Evolutionary conservation across 2,888 invertebrate genomes (phyloP).

Genomic region (Harpalus rufipes): DNA sequence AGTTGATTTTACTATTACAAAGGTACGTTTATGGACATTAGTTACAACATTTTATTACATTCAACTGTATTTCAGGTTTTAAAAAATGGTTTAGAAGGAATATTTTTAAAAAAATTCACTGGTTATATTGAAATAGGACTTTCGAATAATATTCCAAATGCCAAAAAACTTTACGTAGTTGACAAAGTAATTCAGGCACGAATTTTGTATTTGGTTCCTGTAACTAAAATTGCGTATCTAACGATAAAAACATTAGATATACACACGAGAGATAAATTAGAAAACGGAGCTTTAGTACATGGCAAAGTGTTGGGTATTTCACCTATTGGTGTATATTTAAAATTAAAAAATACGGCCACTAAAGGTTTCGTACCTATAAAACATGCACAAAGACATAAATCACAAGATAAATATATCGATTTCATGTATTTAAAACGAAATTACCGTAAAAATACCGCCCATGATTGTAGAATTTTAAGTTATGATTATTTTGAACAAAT

Average conservation of each 20-base stretch:
- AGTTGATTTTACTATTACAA: conserved; percentile 79
- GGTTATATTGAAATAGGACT: conserved; percentile 80
- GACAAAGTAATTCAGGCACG: conserved; percentile 80
- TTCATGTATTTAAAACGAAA: conserved; percentile 76
- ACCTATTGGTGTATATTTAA: conserved; percentile 24
- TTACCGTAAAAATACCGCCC: conserved; percentile 77
- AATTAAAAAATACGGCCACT: neutral
- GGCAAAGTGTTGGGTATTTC: conserved; percentile 17
- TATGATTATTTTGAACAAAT: conserved; percentile 83
- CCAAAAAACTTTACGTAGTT: conserved; percentile 73
- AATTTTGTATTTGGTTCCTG: conserved; percentile 84
- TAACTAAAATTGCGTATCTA: conserved; percentile 84
- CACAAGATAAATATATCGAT: conserved; percentile 76
- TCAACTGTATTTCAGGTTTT: conserved; percentile 74
- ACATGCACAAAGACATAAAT: conserved; percentile 72
- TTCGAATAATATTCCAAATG: conserved; percentile 71
- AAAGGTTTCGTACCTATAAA: conserved; percentile 74
- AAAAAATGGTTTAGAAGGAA: conserved; percentile 80
- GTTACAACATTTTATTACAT: neutral
- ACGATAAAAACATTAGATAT: conserved; percentile 76
- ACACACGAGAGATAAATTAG: conserved; percentile 75
- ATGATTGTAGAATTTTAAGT: conserved; percentile 80
- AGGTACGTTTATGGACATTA: conserved; percentile 75
- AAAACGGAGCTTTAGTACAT: conserved; percentile 80
- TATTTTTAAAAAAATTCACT: conserved; percentile 77